Percentiles rank a stretch among this genome's conserved stretches.
Evolutionary conservation across 2,888 invertebrate genomes (phyloP).

Genomic region (Deladenus siricidicola): DNA sequence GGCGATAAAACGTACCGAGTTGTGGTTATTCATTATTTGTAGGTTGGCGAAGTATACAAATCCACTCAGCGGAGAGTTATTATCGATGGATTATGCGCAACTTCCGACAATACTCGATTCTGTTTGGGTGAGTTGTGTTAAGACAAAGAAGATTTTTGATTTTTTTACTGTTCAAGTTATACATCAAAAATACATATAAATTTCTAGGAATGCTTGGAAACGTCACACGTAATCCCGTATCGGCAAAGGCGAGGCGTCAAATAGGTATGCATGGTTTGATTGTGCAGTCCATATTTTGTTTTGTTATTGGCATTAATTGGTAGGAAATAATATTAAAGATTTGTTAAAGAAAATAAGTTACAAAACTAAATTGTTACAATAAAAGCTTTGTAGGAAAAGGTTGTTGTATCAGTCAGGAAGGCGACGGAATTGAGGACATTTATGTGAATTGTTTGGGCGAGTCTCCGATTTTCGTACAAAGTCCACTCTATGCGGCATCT

Average conservation of each 20-base stretch:
- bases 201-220: conserved; percentile 13
- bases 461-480: conserved; percentile 25
- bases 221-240: conserved; percentile 13
- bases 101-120: conserved; percentile 21
- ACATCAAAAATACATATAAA: background rate
- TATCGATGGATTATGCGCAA: conserved; percentile 26
- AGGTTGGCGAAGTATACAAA: conserved; percentile 25
- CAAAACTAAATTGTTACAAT: too few relatives aligned
- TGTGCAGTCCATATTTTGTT: too few relatives aligned
- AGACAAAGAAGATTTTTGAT: background rate
- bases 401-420: conserved; percentile 8
- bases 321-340: too few relatives aligned
- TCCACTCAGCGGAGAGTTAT: conserved; percentile 5
- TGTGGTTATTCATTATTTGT: background rate
- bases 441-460: conserved; percentile 22
- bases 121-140: conserved; percentile 20
- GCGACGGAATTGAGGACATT: conserved; percentile 11
- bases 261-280: too few relatives aligned
- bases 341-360: too few relatives aligned
- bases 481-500: conserved; percentile 22
- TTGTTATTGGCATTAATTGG: too few relatives aligned
- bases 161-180: background rate
- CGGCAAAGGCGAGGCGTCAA: conserved; percentile 19
- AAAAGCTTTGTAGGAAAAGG: conserved; percentile 16
- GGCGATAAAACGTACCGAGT: too few relatives aligned